phyloP scores from a whole-genome alignment of 2,888 invertebrate species.

The Venusia cambrica region DNA sequence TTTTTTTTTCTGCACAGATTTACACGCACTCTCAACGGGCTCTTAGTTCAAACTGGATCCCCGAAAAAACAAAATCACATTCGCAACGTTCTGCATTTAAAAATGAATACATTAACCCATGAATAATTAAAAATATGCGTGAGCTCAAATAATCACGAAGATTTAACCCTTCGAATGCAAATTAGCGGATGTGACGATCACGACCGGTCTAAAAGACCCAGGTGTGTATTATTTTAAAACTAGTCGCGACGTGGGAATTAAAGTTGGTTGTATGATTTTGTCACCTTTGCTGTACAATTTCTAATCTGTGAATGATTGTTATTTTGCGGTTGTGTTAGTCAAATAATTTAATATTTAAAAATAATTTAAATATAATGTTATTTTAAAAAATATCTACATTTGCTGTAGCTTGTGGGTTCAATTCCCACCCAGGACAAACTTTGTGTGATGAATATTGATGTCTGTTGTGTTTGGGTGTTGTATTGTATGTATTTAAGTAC shows the following conservation, averaged over 20 bases:
- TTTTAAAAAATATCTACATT: too few species aligned
- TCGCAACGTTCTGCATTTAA: constrained; percentile 47
- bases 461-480: too few species aligned
- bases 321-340: too few species aligned
- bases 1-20: constrained; percentile 14
- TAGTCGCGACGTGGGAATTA: constrained; percentile 38
- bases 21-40: constrained; percentile 54
- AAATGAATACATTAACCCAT: constrained; percentile 75
- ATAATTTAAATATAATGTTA: too few species aligned
- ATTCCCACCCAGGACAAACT: too few species aligned
- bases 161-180: constrained; percentile 78
- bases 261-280: constrained; percentile 23
- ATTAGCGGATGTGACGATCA: constrained; percentile 62
- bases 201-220: constrained; percentile 63
- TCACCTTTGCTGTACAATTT: constrained; percentile 8
- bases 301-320: too few species aligned
- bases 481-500: too few species aligned
- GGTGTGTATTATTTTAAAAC: constrained; percentile 66
- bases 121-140: constrained; percentile 80
- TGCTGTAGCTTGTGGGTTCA: too few species aligned
- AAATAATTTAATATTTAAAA: too few species aligned
- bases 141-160: constrained; percentile 74
- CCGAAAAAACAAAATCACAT: constrained; percentile 53
- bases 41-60: constrained; percentile 59
- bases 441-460: too few species aligned